Evolutionary conservation across 2,888 invertebrate species (phyloP), one percentile per base, ranked within the genome.

Genomic region (Cataglyphis rosenhaueri): DNA sequence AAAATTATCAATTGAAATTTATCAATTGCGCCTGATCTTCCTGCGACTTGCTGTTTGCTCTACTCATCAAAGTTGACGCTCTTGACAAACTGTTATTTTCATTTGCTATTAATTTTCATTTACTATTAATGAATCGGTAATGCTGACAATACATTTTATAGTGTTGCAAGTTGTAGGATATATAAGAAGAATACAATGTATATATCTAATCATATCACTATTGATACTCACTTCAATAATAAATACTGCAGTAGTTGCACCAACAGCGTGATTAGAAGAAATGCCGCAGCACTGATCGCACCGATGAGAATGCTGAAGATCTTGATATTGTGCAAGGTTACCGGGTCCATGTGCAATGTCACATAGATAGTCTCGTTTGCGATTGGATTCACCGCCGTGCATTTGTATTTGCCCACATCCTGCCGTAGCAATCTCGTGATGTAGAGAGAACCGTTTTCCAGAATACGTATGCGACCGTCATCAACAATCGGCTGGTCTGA

Each of bases 321-420:
- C 94, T 98, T 97, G 74, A 98, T 97, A 90, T 97, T 96, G 92
- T 97, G 96, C 95, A 98, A 97, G 83, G 98, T 97, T 92, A 97
- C 96, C 25, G 98, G 98, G 95, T 98, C 98, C 93, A 99, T 97
- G 93, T 97, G 97, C 79, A 98, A 95, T 73, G 97, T 95, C 41
- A 98, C 96, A 91, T 96, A 96, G 65, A 96, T 96, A 1, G 98
- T 97, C 44, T 96, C 95, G 94, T 98, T 98, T 76, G 97, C 97
- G 87, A 97, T 96, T 21, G 98, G 97, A 95, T 98, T 98, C 91
- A 97, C 96, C 61, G 98, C 98, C 92, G 97, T 97, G 94, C 99
- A 99, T 85, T 96, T 96, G 95, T 99, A 99, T 41, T 96, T 95
- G 75, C 98, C 98, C 90, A 97, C 97, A 95, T 98, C 98, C 92